Evolutionary conservation across 2,888 invertebrate species (phyloP).

Genomic region (Aelia acuminata): DNA sequence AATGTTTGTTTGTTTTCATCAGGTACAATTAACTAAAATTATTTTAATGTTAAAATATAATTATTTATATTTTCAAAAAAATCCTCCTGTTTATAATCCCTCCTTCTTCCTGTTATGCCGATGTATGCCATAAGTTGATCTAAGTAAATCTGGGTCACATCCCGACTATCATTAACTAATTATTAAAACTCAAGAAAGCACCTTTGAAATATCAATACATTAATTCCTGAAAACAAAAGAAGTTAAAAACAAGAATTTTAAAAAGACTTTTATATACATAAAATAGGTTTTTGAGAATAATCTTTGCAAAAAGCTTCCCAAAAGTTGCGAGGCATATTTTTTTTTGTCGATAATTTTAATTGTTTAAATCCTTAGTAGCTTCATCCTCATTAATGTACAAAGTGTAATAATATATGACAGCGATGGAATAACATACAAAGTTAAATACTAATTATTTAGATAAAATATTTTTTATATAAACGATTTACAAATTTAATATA

Average conservation of each 20-base stretch:
- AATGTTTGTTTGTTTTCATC: constrained; percentile 22
- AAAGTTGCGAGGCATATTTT: constrained; percentile 50
- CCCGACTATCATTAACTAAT: constrained; percentile 19
- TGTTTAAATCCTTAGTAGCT: background rate
- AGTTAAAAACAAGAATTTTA: background rate
- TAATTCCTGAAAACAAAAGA: constrained; percentile 46
- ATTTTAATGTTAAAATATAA: background rate
- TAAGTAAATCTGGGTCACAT: constrained; percentile 58
- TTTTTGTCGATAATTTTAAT: constrained; percentile 11
- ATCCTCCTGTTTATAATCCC: background rate
- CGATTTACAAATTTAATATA: background rate
- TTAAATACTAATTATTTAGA: background rate
- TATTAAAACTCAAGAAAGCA: constrained; percentile 31
- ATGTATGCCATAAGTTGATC: constrained; percentile 52
- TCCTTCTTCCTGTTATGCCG: background rate
- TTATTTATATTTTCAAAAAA: background rate
- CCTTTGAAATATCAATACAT: constrained; percentile 46
- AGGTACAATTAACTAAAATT: constrained; percentile 51
- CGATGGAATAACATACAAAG: background rate
- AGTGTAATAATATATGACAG: background rate
- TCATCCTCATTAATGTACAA: constrained; percentile 8
- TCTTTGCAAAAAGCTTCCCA: constrained; percentile 46
- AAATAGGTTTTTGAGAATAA: constrained; percentile 40
- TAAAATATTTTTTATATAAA: background rate
- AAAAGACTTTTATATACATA: background rate